Conservation (phyloP, 2,797 vertebrate genomes). For the Aplochiton taeniatus region DNA sequence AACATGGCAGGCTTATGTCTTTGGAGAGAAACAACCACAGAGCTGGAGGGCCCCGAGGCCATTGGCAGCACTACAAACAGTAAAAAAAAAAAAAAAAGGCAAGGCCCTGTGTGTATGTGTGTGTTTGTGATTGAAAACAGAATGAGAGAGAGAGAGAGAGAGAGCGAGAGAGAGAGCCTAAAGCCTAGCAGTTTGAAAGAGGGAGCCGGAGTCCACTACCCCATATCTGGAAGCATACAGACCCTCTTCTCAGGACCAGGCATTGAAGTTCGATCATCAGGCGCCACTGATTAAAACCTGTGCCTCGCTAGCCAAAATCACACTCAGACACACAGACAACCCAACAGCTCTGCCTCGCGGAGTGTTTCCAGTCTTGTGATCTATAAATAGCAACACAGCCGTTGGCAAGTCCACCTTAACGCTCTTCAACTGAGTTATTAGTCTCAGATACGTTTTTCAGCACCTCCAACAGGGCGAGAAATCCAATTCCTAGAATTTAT, state of each 20-base stretch:
- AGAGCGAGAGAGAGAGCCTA: not conserved
- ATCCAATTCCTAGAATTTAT: no score
- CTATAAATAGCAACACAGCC: conserved; percentile 18
- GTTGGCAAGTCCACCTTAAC: not conserved
- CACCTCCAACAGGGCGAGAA: no score
- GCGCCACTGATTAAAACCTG: not conserved
- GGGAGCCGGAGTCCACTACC: no score
- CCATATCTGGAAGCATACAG: no score
- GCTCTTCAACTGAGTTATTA: not conserved
- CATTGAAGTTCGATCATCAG: no score
- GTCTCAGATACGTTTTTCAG: no score
- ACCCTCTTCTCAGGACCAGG: no score
- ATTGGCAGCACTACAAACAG: conserved; percentile 51
- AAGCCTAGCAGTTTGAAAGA: no score
- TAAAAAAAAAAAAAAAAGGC: conserved; percentile 47
- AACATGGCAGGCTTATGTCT: conserved; percentile 47
- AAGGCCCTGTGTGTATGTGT: conserved; percentile 15
- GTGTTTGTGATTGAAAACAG: conserved; percentile 20
- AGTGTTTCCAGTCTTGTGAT: conserved; percentile 8
- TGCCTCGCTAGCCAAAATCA: not conserved
- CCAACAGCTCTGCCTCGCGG: not conserved
- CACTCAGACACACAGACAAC: not conserved
- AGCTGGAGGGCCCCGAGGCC: conserved; percentile 52
- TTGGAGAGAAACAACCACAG: conserved; percentile 40
- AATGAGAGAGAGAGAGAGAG: not conserved